phyloP scores from a whole-genome alignment of 2,113 vertebrate species.

The Carollia perspicillata region DNA sequence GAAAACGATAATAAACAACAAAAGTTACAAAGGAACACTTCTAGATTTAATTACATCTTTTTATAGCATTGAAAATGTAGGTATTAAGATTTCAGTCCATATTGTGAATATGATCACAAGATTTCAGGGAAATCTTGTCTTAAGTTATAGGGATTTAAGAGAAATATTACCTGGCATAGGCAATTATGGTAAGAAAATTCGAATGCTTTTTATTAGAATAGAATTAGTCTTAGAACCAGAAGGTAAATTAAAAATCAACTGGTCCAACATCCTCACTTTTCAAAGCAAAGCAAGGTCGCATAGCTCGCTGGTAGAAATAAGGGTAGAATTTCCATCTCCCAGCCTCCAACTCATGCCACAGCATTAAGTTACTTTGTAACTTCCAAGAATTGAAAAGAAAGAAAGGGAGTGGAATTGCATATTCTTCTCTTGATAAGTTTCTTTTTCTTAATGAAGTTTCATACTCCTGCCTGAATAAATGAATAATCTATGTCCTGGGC shows the following conservation, averaged over 20 bases:
- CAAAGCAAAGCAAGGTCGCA: not conserved
- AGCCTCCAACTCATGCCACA: not conserved
- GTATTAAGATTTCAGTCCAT: not conserved
- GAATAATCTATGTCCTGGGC: not conserved
- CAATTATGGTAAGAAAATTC: not conserved
- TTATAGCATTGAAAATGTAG: slow-evolving; percentile 14
- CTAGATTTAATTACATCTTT: not conserved
- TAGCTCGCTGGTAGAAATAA: not conserved
- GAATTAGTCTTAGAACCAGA: not conserved
- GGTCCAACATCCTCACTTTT: not conserved
- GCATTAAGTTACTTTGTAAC: not conserved
- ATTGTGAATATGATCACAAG: not conserved
- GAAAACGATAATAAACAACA: not conserved
- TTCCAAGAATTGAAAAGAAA: not conserved
- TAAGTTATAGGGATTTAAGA: not conserved
- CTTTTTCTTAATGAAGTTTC: not conserved
- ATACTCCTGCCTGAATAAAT: not conserved
- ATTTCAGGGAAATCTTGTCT: not conserved
- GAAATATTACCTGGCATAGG: not conserved
- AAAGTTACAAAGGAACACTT: not conserved
- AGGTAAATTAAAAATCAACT: slow-evolving; percentile 8
- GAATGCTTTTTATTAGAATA: not conserved
- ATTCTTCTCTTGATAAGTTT: not conserved
- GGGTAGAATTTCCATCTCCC: not conserved
- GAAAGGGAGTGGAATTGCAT: not conserved